Base-by-base conservation (phyloP, 2,797 vertebrate genomes). In the Sebastiscus tertius region DNA sequence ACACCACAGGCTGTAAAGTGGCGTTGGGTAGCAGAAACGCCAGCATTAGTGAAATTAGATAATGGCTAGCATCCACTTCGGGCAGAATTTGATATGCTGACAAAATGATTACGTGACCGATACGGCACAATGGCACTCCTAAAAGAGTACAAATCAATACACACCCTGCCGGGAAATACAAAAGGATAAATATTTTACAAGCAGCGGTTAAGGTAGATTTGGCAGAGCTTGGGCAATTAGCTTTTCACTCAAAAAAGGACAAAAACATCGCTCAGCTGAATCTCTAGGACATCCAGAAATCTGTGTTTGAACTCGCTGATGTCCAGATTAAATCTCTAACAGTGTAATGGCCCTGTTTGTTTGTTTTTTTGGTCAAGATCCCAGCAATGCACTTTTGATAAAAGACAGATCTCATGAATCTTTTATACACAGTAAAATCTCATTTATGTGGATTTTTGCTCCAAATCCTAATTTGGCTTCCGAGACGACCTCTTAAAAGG, bases 51-150 rank as follows among this genome's bases (percentile, higher is more conserved):
- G 92, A 91, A 93, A 94, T 83, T 59, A 85, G 91, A 93, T 91
- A 70, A 90, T 79, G 62, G 71, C 33, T 77, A 29, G 29, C 12
- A 42, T 80, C 85, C 54, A 80, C 83, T 89, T 85, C 31, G 27
- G 77, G 84, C 85, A 85, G 87, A 92, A 93, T 88, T 64, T 87
- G 89, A 94, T 93, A 88, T 74, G 92, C 85, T 84, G 89, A 89
- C 88, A 83, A 86, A 84, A 82, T 66, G 80, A 87, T 75, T 64
- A 79, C 5, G 55, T 77, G 83, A 82, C 76, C 81, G 49, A 76
- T 54, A 54, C 24, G 55, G 70, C 54, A 76, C 82, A 26, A 79
- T 77, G 67, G 59, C 54, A 62, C 59, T 76, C 42, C 79, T 77
- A 34, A 85, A 84, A 80, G 61, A 79, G 83, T 18, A 76, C 34